Base-by-base conservation (phyloP, 2,888 invertebrate species). In the Drosophila rellima region DNA sequence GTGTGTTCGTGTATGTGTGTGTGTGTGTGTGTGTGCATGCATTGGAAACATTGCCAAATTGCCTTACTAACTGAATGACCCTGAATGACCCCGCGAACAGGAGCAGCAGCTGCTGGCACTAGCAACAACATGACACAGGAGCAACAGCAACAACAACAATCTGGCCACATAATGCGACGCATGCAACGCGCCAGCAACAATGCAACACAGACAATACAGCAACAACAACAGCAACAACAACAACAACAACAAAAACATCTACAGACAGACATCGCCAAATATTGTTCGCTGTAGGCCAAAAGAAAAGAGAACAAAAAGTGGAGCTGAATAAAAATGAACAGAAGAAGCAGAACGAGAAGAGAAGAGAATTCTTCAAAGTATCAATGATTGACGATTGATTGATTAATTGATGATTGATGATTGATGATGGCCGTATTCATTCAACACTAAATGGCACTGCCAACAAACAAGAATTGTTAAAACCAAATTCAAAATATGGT, bases 11-110 rank as follows among this genome's bases (percentile, higher is more conserved):
- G 48, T 33, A 47, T 64, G 47, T 57, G 33, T 64, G 54, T 62
- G 57, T 70, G 57, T 74, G 63, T 59, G 45, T 73, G 61, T 70
- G 39, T 70, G 51, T 81, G 80, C 72, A 61, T 84, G 79, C 63
- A 66, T 65, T 85, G 68, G 57, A 74, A 69, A 74, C 52, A 60
- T 71, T 75, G 66, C 67, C 78, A 82, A 83, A 74, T 75, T 85
- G 83, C 80, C 76, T 84, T 83, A 89, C 84, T 88, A 87, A 87
- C 82, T 54, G 57, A 75, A 73, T 82, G 68, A 71, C 54, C 67
- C 62, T 63, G 64, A 70, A 54, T 54, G 42, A 62, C 39, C 55
- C 40, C 62, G 65, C 70, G 68, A 65, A 69, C 79, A 85, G 80
- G 83, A 84, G 78, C 90, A 85, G 89, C 85, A 85, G 77, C 56